Evolutionary conservation across 2,888 invertebrate genomes (phyloP).

Genomic region (Petrophora chlorosata): DNA sequence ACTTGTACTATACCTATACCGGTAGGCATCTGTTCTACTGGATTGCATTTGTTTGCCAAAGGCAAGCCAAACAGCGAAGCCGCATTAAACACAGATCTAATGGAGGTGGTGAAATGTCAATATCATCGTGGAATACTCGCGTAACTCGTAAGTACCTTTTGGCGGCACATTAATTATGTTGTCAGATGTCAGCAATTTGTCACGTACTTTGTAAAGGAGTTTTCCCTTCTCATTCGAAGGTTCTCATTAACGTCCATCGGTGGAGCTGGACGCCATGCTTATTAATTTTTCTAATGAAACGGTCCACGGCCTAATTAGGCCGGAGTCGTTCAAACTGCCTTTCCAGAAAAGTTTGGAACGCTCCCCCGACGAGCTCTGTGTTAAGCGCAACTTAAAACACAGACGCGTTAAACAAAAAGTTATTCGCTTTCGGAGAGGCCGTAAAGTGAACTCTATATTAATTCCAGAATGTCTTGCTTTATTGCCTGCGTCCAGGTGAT

Average conservation of each 20-base stretch:
- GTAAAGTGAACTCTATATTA: conserved; percentile 39
- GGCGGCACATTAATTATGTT: conserved; percentile 29
- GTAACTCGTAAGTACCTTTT: neutral
- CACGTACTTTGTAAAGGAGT: conserved; percentile 45
- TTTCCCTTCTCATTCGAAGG: conserved; percentile 43
- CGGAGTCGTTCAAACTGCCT: conserved; percentile 53
- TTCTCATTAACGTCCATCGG: conserved; percentile 46
- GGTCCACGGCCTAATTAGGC: conserved; percentile 57
- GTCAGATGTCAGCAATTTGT: conserved; percentile 40
- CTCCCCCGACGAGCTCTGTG: conserved; percentile 57
- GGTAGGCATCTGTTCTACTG: conserved; percentile 11
- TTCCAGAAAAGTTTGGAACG: conserved; percentile 65
- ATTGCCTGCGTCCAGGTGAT: conserved; percentile 33
- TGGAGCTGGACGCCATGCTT: conserved; percentile 47
- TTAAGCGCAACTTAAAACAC: conserved; percentile 59
- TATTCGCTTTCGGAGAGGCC: conserved; percentile 44
- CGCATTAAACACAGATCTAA: conserved; percentile 1
- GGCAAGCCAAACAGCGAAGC: conserved; percentile 1
- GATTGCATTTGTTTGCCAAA: conserved; percentile 21
- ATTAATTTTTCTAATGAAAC: conserved; percentile 68
- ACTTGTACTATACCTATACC: conserved; percentile 4
- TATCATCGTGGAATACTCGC: too few species aligned
- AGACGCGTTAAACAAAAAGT: conserved; percentile 60
- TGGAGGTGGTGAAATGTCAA: conserved; percentile 7
- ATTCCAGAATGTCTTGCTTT: conserved; percentile 42